These are phyloP conservation scores for Gobio occitaniae DNA, from an alignment of 2,797 vertebrate species.

Conservation along the genomic window DNA sequence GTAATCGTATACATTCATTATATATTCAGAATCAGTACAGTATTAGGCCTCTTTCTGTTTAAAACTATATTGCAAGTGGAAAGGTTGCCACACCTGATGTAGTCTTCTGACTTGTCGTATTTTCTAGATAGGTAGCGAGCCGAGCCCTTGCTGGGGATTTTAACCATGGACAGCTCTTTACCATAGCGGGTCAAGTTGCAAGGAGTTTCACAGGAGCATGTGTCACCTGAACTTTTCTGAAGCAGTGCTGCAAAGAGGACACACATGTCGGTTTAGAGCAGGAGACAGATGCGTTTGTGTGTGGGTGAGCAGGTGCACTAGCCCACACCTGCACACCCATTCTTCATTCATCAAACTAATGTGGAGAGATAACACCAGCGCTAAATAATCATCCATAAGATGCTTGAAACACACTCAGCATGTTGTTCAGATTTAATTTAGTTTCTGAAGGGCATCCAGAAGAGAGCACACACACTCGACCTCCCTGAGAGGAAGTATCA, in stretches of 20 bases:
- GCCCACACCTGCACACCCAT: constrained; percentile 34
- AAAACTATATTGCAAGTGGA: neutral
- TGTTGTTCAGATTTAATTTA: constrained; percentile 49
- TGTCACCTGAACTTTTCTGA: constrained; percentile 88
- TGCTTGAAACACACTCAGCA: constrained; percentile 49
- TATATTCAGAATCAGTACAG: neutral
- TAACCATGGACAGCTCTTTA: constrained; percentile 99
- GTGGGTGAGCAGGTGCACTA: constrained; percentile 27
- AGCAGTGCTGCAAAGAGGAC: constrained; percentile 77
- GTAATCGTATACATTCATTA: constrained; percentile 41
- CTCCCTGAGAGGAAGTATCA: constrained; percentile 48
- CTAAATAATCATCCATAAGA: constrained; percentile 45
- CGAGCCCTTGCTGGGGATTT: constrained; percentile 96
- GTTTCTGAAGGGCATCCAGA: constrained; percentile 43
- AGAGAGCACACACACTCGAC: constrained; percentile 35
- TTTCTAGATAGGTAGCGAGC: constrained; percentile 96
- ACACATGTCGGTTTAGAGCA: constrained; percentile 2
- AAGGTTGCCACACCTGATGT: constrained; percentile 85
- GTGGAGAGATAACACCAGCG: constrained; percentile 37
- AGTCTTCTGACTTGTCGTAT: constrained; percentile 95
- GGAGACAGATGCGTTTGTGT: constrained; percentile 13
- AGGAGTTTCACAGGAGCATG: constrained; percentile 91
- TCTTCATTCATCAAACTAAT: constrained; percentile 51
- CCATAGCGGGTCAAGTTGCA: constrained; percentile 97
- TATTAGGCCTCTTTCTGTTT: neutral